Conservation (phyloP, 2,113 vertebrate genomes). For the Anhinga anhinga region DNA sequence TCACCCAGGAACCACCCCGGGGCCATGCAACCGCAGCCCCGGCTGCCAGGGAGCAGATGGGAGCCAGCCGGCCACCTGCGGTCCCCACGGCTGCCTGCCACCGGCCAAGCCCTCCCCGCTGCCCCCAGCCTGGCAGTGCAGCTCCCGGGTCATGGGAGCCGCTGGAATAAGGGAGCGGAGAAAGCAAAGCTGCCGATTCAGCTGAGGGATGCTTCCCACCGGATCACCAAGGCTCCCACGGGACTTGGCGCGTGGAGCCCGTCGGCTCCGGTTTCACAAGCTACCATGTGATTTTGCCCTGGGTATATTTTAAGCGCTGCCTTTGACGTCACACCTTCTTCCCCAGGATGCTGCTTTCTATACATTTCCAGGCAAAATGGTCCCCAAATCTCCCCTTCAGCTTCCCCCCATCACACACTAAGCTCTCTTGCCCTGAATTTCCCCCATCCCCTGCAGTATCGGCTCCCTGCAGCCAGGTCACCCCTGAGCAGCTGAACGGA, state of each 20-base stretch:
- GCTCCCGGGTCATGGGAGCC: not conserved
- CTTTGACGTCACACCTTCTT: conserved; percentile 54
- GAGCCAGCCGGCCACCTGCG: not conserved
- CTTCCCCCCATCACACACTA: not conserved
- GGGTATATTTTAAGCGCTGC: conserved; percentile 56
- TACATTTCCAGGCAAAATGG: not conserved
- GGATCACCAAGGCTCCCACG: not conserved
- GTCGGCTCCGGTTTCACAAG: not conserved
- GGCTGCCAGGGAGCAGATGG: not conserved
- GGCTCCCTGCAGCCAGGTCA: not conserved
- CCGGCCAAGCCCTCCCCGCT: not conserved
- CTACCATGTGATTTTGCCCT: conserved; percentile 38
- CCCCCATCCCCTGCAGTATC: fast-evolving
- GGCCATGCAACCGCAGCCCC: not conserved
- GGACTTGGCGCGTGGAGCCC: not conserved
- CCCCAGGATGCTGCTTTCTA: conserved; percentile 5
- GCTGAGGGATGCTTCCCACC: not conserved
- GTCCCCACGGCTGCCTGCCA: not conserved
- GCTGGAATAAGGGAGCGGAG: not conserved
- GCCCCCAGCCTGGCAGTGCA: not conserved
- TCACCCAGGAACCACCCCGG: not conserved
- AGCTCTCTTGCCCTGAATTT: not conserved
- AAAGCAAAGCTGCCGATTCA: not conserved
- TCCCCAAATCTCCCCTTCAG: not conserved
- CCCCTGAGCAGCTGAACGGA: not conserved